Conservation (phyloP, 92 coral and sea anemone species). For the Anthopleura xanthogrammica region DNA sequence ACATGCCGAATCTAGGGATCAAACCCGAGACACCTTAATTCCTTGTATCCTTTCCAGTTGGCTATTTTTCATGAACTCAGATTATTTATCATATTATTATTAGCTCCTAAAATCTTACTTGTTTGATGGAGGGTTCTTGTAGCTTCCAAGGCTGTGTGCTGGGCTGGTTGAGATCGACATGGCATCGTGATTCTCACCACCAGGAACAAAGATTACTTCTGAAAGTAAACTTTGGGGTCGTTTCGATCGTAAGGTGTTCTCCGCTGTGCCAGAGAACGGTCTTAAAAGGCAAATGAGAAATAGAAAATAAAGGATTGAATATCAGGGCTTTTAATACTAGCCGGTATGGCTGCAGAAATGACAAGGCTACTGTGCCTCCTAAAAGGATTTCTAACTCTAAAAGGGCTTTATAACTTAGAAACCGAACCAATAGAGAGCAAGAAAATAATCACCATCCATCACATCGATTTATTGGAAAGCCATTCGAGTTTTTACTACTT, state of each 20-base stretch:
- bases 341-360: not conserved
- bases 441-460: no score
- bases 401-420: no score
- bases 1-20: no score
- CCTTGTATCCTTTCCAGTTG: no score
- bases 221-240: constrained; percentile 81
- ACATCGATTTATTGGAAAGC: no score
- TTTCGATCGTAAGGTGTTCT: constrained; percentile 68
- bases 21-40: no score
- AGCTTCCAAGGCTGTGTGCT: constrained; percentile 23
- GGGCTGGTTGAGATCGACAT: constrained; percentile 46
- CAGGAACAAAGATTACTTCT: constrained; percentile 87
- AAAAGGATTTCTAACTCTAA: no score
- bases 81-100: no score
- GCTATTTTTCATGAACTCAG: no score
- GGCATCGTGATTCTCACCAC: constrained; percentile 41
- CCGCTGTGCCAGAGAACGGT: constrained; percentile 92
- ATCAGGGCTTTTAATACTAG: not conserved
- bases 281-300: constrained; percentile 28
- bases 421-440: no score
- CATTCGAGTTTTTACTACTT: no score
- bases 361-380: no score
- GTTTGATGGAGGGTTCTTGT: not conserved
- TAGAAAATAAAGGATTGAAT: not conserved
- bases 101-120: not conserved